phyloP scores from a whole-genome alignment of 53 echinoderm and acorn worm genomes.

The Apostichopus leukothele region DNA sequence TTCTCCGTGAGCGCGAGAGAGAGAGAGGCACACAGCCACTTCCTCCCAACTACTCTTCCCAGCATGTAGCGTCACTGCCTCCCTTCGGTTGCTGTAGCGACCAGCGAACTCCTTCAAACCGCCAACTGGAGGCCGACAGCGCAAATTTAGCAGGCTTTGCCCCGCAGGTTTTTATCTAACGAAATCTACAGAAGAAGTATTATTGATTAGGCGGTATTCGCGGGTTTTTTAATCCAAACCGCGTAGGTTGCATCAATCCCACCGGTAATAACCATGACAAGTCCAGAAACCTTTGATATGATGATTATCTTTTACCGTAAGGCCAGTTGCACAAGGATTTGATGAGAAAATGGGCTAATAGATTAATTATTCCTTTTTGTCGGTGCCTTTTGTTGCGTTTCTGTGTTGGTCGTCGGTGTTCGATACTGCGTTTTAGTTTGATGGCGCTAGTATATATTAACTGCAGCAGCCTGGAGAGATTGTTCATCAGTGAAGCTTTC shows the following conservation, averaged over 20 bases:
- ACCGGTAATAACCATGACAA: constrained; percentile 21
- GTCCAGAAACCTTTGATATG: constrained; percentile 20
- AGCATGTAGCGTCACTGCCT: too few relatives aligned
- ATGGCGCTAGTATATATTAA: too few relatives aligned
- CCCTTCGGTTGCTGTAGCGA: too few relatives aligned
- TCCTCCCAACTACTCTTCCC: too few relatives aligned
- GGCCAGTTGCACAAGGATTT: constrained; percentile 47
- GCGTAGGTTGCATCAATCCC: constrained; percentile 8
- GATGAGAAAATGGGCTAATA: constrained; percentile 33
- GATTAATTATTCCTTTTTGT: constrained; percentile 36
- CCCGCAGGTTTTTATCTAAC: constrained; percentile 11
- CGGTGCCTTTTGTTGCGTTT: background rate
- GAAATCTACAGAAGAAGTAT: background rate
- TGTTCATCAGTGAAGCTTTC: too few relatives aligned
- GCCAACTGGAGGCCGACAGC: background rate
- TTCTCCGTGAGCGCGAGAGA: too few relatives aligned
- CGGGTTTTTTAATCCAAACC: background rate
- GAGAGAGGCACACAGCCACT: too few relatives aligned
- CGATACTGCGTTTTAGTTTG: too few relatives aligned
- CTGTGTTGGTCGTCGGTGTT: too few relatives aligned
- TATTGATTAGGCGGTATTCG: constrained; percentile 13
- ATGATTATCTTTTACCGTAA: constrained; percentile 28
- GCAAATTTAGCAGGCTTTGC: background rate
- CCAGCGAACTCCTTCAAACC: background rate
- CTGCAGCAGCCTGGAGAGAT: too few relatives aligned